Conservation (phyloP, 2,888 invertebrate species). For the Cosmia trapezina region DNA sequence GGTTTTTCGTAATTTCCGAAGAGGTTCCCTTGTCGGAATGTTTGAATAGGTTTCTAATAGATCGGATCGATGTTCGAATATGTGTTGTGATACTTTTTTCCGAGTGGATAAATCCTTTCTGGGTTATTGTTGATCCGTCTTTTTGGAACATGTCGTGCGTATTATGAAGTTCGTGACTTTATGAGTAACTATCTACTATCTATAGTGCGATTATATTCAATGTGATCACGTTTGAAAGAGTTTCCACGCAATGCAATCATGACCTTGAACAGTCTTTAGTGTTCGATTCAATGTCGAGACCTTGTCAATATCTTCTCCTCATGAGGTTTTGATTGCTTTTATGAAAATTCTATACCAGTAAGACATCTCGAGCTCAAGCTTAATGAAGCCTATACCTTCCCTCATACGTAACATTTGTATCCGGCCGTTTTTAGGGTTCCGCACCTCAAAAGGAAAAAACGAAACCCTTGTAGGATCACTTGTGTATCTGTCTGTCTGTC, state of each 20-base stretch:
- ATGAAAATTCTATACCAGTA: constrained; percentile 23
- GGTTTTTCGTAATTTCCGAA: constrained; percentile 57
- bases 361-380: not conserved
- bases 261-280: constrained; percentile 3
- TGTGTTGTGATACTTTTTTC: constrained; percentile 41
- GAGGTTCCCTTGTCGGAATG: constrained; percentile 42
- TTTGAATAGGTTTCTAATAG: constrained; percentile 56
- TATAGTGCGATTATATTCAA: constrained; percentile 1
- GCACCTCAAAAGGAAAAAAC: too few species aligned
- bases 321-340: constrained; percentile 24
- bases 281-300: constrained; percentile 22
- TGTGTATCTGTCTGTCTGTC: too few species aligned
- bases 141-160: constrained; percentile 14
- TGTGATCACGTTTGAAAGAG: constrained; percentile 2
- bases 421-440: constrained; percentile 4
- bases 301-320: constrained; percentile 4
- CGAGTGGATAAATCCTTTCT: constrained; percentile 25
- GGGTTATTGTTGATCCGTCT: constrained; percentile 21
- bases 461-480: too few species aligned
- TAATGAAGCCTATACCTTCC: constrained; percentile 31
- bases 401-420: constrained; percentile 5
- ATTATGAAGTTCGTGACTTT: constrained; percentile 13
- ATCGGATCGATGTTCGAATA: constrained; percentile 31
- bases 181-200: too few species aligned
- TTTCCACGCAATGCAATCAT: not conserved